These are phyloP conservation scores for Lamellibrachia satsuma DNA, from an alignment of 2,888 invertebrate species.

Conservation along the genomic window DNA sequence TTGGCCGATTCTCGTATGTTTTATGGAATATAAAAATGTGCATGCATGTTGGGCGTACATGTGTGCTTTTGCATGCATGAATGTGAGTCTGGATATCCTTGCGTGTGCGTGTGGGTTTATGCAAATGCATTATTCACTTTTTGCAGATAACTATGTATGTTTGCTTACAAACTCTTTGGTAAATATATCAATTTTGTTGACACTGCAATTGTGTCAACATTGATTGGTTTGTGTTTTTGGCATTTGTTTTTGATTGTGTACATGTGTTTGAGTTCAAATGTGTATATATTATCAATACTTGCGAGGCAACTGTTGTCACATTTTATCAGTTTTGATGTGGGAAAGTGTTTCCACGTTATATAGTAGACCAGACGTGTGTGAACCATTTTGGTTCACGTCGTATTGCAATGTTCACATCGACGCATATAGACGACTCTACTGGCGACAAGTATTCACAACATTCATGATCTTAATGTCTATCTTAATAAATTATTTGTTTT, in stretches of 20 bases:
- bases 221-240: not conserved
- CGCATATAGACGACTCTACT: not conserved
- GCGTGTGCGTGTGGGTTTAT: not conserved
- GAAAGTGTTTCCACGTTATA: not conserved
- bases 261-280: not conserved
- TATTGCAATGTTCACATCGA: not conserved
- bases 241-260: not conserved
- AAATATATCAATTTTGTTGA: not conserved
- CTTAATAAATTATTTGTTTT: not conserved
- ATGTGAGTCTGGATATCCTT: not conserved
- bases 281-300: conserved; percentile 5
- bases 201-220: not conserved
- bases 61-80: not conserved
- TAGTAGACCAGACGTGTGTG: not conserved
- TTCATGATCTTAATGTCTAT: not conserved
- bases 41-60: not conserved
- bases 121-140: not conserved
- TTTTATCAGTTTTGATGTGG: not conserved
- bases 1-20: not conserved
- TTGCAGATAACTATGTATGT: not conserved
- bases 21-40: not conserved
- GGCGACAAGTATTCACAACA: not conserved
- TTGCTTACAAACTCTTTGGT: not conserved
- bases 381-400: not conserved
- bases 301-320: not conserved